Evolutionary conservation across 2,113 vertebrate species (phyloP).

Genomic region (Erythrolamprus reginae): DNA sequence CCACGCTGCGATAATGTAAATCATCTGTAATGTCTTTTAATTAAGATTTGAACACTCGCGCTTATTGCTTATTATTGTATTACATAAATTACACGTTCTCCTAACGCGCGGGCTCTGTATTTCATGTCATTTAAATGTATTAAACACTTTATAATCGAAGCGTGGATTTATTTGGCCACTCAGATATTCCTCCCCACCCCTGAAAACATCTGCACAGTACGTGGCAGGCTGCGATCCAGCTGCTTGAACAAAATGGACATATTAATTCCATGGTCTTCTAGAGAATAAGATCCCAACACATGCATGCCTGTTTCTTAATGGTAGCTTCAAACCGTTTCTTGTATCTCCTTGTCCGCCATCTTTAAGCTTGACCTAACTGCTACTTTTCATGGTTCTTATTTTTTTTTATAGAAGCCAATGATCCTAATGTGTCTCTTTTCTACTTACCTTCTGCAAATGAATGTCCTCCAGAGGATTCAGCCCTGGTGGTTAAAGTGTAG

Average conservation of each 20-base stretch:
- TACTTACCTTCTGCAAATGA: neutral
- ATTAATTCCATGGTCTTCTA: neutral
- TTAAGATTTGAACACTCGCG: neutral
- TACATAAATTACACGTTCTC: slow-evolving; percentile 8
- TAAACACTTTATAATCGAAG: slow-evolving; percentile 10
- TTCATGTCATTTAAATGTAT: neutral
- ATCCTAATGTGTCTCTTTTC: neutral
- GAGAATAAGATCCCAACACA: neutral
- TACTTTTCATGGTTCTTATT: neutral
- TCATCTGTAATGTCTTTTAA: slow-evolving; percentile 14
- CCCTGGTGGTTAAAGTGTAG: neutral
- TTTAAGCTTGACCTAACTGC: neutral
- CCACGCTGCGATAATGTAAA: neutral
- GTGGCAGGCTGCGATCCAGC: neutral
- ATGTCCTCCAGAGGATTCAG: neutral
- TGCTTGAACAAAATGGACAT: neutral
- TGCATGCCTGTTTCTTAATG: neutral
- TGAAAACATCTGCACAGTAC: too few species aligned
- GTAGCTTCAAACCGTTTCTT: neutral
- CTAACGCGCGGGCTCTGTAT: neutral
- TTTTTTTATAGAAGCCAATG: neutral
- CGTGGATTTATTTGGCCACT: neutral
- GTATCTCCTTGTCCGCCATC: neutral
- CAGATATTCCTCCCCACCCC: neutral
- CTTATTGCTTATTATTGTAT: slow-evolving; percentile 12